Evolutionary conservation across 2,797 vertebrate species (phyloP).

Genomic region (Tinamus major): DNA sequence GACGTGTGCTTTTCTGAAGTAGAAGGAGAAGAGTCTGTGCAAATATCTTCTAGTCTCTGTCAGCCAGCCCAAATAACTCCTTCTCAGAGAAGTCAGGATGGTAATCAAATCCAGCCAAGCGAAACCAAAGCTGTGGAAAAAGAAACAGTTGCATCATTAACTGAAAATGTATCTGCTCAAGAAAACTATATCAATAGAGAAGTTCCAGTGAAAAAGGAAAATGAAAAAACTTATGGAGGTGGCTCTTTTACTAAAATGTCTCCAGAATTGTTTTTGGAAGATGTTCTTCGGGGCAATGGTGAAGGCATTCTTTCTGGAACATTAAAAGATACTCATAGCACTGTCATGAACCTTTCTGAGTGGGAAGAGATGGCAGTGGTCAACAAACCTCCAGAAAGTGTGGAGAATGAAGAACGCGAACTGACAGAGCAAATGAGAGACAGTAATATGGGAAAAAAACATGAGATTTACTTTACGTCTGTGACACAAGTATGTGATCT

Average conservation of each 20-base stretch:
- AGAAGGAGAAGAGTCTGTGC: conserved; percentile 12
- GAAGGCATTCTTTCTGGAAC: not conserved
- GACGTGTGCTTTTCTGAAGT: not conserved
- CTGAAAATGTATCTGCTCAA: not conserved
- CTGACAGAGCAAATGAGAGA: not conserved
- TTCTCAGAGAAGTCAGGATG: conserved; percentile 16
- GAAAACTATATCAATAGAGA: conserved; percentile 6
- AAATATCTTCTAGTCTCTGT: not conserved
- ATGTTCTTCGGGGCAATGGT: not conserved
- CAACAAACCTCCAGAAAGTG: not conserved
- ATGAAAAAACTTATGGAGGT: not conserved
- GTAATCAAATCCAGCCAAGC: conserved; percentile 17
- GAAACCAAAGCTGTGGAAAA: conserved; percentile 18
- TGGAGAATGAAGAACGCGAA: not conserved
- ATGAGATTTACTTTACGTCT: not conserved
- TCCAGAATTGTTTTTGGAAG: conserved; percentile 37
- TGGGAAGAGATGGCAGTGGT: not conserved
- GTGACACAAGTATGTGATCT: not conserved
- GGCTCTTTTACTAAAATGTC: conserved; percentile 1
- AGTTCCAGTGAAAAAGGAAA: conserved; percentile 17
- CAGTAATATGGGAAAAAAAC: not conserved
- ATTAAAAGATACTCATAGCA: not conserved
- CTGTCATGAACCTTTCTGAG: accelerated
- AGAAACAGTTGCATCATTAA: not conserved
- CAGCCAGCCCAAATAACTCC: not conserved